These are phyloP conservation scores for Polietes domitor DNA, from an alignment of 2,888 invertebrate species.

Conservation along the genomic window DNA sequence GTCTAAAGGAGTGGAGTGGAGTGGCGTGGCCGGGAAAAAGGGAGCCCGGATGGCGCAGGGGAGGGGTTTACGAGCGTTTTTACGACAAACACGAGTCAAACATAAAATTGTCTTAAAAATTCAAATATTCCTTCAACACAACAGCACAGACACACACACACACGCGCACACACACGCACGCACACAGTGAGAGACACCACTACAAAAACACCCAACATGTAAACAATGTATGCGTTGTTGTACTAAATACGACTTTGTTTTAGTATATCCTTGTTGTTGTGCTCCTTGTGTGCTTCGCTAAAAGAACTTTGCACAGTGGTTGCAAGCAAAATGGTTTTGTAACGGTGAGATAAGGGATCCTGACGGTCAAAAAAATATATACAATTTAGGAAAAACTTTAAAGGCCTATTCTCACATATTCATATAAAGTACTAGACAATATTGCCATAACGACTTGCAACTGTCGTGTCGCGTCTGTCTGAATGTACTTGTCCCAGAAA, in stretches of 20 bases:
- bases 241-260: conserved; percentile 42
- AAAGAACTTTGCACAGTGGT: conserved; percentile 33
- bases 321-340: neutral
- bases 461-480: no score
- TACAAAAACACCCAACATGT: conserved; percentile 15
- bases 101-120: conserved; percentile 57
- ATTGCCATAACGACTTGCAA: no score
- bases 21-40: conserved; percentile 9
- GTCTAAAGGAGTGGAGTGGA: conserved; percentile 13
- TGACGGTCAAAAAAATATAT: no score
- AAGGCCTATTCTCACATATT: no score
- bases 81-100: conserved; percentile 66
- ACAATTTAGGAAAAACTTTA: no score
- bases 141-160: conserved; percentile 52
- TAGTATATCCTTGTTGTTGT: conserved; percentile 19
- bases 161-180: conserved; percentile 48
- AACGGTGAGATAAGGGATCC: no score
- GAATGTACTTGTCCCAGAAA: no score
- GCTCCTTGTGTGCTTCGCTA: neutral
- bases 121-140: conserved; percentile 42
- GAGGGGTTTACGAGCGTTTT: conserved; percentile 56
- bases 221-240: conserved; percentile 28
- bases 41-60: conserved; percentile 9
- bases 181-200: conserved; percentile 63
- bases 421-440: no score